These are phyloP conservation scores for Lepeophtheirus salmonis DNA, from an alignment of 1,140 invertebrate species.

Conservation along the genomic window DNA sequence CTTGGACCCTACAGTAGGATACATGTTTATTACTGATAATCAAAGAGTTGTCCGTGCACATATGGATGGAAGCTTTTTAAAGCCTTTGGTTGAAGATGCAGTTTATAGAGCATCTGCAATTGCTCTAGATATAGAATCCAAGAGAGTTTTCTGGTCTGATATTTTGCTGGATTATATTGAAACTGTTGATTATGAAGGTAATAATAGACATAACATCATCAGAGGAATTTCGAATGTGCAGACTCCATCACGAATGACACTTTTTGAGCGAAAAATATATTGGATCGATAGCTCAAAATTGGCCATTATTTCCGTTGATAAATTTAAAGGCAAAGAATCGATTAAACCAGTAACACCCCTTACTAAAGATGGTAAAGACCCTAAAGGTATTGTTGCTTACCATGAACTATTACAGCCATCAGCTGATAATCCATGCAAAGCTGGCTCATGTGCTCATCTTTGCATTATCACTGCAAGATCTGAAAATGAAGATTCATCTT, in stretches of 20 bases:
- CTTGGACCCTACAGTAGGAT: conserved; percentile 65
- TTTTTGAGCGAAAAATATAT: conserved; percentile 77
- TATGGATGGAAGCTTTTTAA: conserved; percentile 68
- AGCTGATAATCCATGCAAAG: conserved; percentile 64
- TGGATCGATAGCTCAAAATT: conserved; percentile 93
- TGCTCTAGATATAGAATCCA: conserved; percentile 61
- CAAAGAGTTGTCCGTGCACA: conserved; percentile 67
- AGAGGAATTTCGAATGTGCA: conserved; percentile 58
- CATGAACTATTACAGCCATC: conserved; percentile 53
- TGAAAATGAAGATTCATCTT: conserved; percentile 32
- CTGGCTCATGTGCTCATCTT: conserved; percentile 83
- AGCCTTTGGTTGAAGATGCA: conserved; percentile 65
- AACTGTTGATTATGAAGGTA: conserved; percentile 82
- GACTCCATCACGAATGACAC: conserved; percentile 55
- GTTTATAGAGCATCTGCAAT: conserved; percentile 74
- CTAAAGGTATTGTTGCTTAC: conserved; percentile 59
- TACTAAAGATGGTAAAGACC: conserved; percentile 40
- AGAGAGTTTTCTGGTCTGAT: conserved; percentile 88
- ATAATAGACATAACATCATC: conserved; percentile 51
- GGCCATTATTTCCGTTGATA: conserved; percentile 74
- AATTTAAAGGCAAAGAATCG: conserved; percentile 51
- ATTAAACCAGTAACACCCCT: conserved; percentile 48
- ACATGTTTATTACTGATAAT: conserved; percentile 82
- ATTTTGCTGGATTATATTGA: conserved; percentile 90
- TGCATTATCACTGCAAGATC: conserved; percentile 69